These are phyloP conservation scores for Dicerorhinus sumatrensis DNA, from an alignment of 2,113 vertebrate species.

Conservation along the genomic window DNA sequence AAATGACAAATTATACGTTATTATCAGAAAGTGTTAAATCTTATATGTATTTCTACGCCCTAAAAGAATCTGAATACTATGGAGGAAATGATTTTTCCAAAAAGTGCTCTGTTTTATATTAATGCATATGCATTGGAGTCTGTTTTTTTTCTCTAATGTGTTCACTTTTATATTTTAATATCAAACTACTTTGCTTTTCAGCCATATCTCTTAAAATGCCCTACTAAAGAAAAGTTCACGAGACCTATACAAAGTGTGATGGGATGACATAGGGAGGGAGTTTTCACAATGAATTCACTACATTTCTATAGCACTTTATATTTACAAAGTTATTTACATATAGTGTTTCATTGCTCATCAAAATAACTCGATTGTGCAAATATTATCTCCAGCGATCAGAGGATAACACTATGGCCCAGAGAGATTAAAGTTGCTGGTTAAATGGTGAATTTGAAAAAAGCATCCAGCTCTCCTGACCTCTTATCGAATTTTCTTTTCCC, in stretches of 20 bases:
- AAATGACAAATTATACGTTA: constrained; percentile 13
- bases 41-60: neutral
- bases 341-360: neutral
- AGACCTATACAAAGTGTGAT: neutral
- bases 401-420: neutral
- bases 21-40: constrained; percentile 7
- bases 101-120: neutral
- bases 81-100: constrained; percentile 12
- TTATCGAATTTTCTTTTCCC: neutral
- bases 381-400: neutral
- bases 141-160: neutral
- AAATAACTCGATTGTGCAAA: neutral
- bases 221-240: neutral
- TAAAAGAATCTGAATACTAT: neutral
- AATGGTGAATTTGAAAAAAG: neutral
- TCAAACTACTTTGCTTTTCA: neutral
- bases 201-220: neutral
- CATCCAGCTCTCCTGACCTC: neutral
- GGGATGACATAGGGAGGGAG: neutral
- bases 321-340: neutral
- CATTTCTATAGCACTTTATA: neutral
- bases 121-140: neutral
- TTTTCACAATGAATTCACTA: neutral
- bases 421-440: neutral
- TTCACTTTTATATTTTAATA: constrained; percentile 39